phyloP scores from a whole-genome alignment of 2,113 vertebrate genomes.

The Ciconia stormi region DNA sequence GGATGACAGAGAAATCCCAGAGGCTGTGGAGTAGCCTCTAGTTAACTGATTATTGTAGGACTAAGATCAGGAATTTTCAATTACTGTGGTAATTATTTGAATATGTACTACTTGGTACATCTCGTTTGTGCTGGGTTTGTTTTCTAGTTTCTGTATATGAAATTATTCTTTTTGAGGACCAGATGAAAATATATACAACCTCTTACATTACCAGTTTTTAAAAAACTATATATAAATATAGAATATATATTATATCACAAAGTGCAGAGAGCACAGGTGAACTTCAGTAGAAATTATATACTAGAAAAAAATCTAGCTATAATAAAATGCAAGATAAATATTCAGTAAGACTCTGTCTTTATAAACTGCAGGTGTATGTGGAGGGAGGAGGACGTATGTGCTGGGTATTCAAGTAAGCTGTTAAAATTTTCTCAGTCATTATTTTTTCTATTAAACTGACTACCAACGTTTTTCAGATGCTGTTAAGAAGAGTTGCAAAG shows the following conservation, averaged over 20 bases:
- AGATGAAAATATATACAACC: slow-evolving; percentile 20
- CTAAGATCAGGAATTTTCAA: slow-evolving; percentile 53
- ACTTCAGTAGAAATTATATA: slow-evolving; percentile 18
- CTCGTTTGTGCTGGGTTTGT: slow-evolving; percentile 54
- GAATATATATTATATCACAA: slow-evolving; percentile 10
- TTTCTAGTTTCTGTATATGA: slow-evolving; percentile 62
- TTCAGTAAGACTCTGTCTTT: slow-evolving; percentile 20
- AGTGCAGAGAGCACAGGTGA: slow-evolving; percentile 2
- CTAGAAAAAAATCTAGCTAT: not conserved
- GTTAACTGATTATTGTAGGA: slow-evolving; percentile 20
- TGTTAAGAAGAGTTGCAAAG: not conserved
- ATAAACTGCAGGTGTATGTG: not conserved
- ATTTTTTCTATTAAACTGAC: not conserved
- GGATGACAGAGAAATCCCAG: slow-evolving; percentile 87
- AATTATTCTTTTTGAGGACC: slow-evolving; percentile 44
- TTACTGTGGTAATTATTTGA: slow-evolving; percentile 68
- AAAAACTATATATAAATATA: slow-evolving; percentile 22
- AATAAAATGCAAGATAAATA: slow-evolving; percentile 32
- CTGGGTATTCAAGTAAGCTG: not conserved
- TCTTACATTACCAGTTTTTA: slow-evolving; percentile 34
- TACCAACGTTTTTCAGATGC: not conserved
- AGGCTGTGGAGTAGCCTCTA: slow-evolving; percentile 79
- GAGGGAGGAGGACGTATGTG: not conserved
- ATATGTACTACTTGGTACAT: slow-evolving; percentile 61
- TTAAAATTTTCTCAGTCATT: not conserved